Evolutionary conservation across 2,797 vertebrate species (phyloP).

Genomic region (Myotis vivesi): DNA sequence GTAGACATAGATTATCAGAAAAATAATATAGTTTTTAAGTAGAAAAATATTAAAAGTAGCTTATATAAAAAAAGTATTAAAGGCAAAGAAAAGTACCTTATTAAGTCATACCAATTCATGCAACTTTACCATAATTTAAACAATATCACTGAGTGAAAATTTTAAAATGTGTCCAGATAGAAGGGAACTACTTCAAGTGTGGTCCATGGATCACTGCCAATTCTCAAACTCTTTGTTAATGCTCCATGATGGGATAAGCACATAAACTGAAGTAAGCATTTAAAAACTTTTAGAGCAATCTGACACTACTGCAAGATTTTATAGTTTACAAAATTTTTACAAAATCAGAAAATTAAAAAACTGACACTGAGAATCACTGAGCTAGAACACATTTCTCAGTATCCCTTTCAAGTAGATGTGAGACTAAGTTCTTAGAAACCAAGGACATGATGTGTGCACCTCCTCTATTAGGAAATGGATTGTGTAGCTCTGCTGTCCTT

Average conservation of each 20-base stretch:
- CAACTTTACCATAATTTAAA: slow-evolving; percentile 9
- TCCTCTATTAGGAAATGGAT: neutral
- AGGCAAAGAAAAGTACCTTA: neutral
- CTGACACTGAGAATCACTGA: neutral
- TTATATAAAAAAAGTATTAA: slow-evolving; percentile 37
- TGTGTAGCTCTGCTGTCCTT: neutral
- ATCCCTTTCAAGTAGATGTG: neutral
- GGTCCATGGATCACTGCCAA: neutral
- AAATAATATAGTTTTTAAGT: neutral
- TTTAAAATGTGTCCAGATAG: neutral
- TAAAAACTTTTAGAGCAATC: neutral
- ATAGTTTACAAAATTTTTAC: neutral
- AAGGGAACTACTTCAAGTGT: neutral
- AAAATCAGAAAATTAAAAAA: neutral
- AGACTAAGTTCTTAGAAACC: slow-evolving; percentile 13
- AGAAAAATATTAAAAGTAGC: slow-evolving; percentile 7
- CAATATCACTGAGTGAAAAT: neutral
- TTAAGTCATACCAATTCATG: slow-evolving; percentile 12
- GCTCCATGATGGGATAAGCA: neutral
- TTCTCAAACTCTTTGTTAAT: slow-evolving; percentile 21
- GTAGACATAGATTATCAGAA: neutral
- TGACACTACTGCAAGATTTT: neutral
- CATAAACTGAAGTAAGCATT: neutral
- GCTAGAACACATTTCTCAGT: neutral
- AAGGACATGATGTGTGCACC: neutral